phyloP scores from a whole-genome alignment of 2,113 vertebrate species.

The Podarcis muralis region DNA sequence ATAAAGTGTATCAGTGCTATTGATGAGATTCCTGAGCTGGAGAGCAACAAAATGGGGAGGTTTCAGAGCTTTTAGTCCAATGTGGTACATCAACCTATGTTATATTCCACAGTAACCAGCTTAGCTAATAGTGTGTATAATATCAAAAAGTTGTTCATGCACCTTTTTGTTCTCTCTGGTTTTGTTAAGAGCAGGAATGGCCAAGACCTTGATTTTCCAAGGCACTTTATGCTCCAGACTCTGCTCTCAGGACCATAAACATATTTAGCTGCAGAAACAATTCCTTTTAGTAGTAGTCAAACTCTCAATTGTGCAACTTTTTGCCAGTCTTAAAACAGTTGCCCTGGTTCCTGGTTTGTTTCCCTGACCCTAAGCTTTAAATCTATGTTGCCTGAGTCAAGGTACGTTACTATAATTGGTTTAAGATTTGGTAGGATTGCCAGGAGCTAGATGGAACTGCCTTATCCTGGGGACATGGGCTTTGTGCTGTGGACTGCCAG shows the following conservation, averaged over 20 bases:
- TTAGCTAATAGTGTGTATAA: no score
- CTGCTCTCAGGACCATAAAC: neutral
- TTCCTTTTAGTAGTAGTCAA: neutral
- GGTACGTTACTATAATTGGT: neutral
- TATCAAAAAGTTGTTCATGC: no score
- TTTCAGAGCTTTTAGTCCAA: no score
- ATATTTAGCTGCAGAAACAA: neutral
- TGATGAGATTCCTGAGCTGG: neutral
- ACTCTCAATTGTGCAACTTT: neutral
- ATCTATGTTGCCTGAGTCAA: neutral
- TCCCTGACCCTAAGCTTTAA: neutral
- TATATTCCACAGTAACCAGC: no score
- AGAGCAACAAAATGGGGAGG: neutral
- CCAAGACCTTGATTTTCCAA: no score
- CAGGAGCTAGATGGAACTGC: neutral
- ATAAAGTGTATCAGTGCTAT: no score
- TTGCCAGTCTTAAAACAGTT: neutral
- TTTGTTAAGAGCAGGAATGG: neutral
- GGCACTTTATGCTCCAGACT: no score
- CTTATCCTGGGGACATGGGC: neutral
- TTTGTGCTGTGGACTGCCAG: neutral
- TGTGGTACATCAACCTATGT: no score
- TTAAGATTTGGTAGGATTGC: neutral
- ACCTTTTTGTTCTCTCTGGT: no score
- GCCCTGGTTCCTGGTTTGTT: neutral